Percentiles rank a stretch among this genome's conserved stretches.
These are phyloP conservation scores for Chrysolina americana DNA, from an alignment of 2,888 invertebrate genomes.

Conservation along the genomic window DNA sequence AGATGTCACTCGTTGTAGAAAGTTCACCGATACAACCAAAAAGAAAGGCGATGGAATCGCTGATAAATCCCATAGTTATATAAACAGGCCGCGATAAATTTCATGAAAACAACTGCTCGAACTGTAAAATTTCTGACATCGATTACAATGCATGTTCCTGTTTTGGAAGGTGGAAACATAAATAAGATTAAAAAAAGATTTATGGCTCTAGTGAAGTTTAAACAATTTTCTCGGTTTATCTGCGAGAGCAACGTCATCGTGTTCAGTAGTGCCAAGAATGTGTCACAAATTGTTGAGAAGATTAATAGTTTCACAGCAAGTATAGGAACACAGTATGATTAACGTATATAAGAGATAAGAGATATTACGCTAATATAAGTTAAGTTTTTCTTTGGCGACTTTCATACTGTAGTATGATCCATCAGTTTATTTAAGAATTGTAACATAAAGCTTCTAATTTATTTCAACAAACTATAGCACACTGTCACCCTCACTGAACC, in stretches of 20 bases:
- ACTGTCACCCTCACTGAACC: too few species aligned
- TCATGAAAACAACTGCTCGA: neutral
- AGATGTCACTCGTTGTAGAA: neutral
- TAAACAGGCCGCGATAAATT: constrained; percentile 3
- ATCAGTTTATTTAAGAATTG: too few species aligned
- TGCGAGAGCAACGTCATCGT: neutral
- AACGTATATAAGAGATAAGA: neutral
- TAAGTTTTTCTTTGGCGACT: too few species aligned
- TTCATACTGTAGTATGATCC: too few species aligned
- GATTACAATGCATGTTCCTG: constrained; percentile 15
- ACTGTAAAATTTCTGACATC: constrained; percentile 6
- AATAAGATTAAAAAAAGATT: constrained; percentile 25
- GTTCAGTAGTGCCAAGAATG: constrained; percentile 11
- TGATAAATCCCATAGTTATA: neutral
- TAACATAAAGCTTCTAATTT: too few species aligned
- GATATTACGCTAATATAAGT: too few species aligned
- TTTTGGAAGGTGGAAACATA: constrained; percentile 19
- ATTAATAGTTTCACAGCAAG: neutral
- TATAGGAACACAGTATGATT: neutral
- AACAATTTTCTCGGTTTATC: constrained; percentile 23
- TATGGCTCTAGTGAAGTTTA: constrained; percentile 14
- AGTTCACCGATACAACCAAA: neutral
- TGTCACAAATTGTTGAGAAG: constrained; percentile 3
- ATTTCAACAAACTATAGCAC: too few species aligned
- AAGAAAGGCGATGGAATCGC: neutral